These are phyloP conservation scores for Epsilonema sp. DNA, from an alignment of 2,888 invertebrate species.

Conservation along the genomic window DNA sequence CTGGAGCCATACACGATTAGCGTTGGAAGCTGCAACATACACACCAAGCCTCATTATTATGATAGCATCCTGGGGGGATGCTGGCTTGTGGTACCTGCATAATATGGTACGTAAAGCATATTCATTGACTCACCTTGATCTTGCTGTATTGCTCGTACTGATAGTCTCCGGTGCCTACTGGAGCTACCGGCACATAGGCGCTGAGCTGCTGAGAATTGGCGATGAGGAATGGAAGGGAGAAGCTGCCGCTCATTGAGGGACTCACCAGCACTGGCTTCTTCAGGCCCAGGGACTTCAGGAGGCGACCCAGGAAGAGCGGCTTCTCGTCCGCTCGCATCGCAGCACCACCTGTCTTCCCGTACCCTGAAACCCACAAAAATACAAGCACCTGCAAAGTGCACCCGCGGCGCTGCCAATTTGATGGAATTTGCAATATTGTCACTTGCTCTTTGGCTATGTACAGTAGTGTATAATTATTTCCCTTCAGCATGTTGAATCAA, in stretches of 20 bases:
- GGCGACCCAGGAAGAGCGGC: constrained; percentile 22
- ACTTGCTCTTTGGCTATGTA: too few species aligned
- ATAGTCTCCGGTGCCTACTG: constrained; percentile 25
- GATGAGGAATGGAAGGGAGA: constrained; percentile 31
- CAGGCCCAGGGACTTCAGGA: too few species aligned
- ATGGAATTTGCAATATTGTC: too few species aligned
- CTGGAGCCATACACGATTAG: constrained; percentile 35
- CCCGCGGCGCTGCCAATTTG: too few species aligned
- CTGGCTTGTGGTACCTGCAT: too few species aligned
- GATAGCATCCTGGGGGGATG: too few species aligned
- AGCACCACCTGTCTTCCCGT: constrained; percentile 18
- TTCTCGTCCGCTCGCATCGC: constrained; percentile 11
- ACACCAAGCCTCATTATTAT: constrained; percentile 1
- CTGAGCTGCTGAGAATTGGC: constrained; percentile 22
- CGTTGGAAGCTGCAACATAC: constrained; percentile 31
- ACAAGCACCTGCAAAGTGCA: too few species aligned
- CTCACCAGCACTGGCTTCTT: constrained; percentile 32
- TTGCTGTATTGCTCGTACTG: constrained; percentile 14
- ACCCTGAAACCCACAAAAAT: too few species aligned
- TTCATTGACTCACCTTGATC: constrained; percentile 19
- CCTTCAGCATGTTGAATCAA: too few species aligned
- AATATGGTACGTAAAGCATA: too few species aligned
- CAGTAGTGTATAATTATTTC: too few species aligned
- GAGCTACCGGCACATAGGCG: constrained; percentile 35
- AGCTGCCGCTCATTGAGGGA: constrained; percentile 37